Percentiles rank a stretch among this genome's conserved stretches.
Conservation (phyloP, 2,888 invertebrate species). For the Gryllus longicercus region DNA sequence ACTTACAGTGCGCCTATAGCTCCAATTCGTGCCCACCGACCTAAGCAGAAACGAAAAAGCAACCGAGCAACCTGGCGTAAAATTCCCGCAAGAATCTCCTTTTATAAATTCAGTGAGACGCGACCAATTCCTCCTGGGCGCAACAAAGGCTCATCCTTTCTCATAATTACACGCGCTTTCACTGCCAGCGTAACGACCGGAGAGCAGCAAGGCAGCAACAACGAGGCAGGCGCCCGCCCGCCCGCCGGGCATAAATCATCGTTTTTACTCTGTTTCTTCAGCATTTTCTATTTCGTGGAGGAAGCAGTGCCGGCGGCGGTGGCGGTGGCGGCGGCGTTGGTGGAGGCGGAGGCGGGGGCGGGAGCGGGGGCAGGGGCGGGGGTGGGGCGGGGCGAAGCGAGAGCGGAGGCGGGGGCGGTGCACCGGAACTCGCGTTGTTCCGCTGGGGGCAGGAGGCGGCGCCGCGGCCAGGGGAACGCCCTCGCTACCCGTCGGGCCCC, state of each 20-base stretch:
- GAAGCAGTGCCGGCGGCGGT: not conserved
- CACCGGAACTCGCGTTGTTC: not conserved
- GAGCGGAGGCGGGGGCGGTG: not conserved
- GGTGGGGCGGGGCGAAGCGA: too few relatives aligned
- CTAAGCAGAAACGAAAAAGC: too few relatives aligned
- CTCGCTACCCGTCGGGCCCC: too few relatives aligned
- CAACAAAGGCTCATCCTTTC: not conserved
- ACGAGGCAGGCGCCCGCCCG: not conserved
- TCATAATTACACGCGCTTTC: slow-evolving; percentile 17
- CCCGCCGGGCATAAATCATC: not conserved
- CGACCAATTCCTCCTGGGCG: not conserved
- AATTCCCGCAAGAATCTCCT: slow-evolving; percentile 9
- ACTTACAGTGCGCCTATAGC: too few relatives aligned
- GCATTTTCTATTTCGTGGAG: not conserved
- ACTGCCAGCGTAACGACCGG: slow-evolving; percentile 1
- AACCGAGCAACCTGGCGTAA: not conserved
- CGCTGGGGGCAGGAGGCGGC: not conserved
- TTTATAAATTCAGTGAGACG: not conserved
- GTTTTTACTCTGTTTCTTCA: not conserved
- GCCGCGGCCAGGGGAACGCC: too few relatives aligned
- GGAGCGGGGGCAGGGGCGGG: too few relatives aligned
- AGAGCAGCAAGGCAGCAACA: not conserved
- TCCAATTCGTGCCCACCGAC: too few relatives aligned
- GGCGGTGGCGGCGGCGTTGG: too few relatives aligned
- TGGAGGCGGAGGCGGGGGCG: too few relatives aligned